Evolutionary conservation across 2,888 invertebrate genomes (phyloP), one percentile per base, ranked within the genome.

Genomic region (Apamea sordens): DNA sequence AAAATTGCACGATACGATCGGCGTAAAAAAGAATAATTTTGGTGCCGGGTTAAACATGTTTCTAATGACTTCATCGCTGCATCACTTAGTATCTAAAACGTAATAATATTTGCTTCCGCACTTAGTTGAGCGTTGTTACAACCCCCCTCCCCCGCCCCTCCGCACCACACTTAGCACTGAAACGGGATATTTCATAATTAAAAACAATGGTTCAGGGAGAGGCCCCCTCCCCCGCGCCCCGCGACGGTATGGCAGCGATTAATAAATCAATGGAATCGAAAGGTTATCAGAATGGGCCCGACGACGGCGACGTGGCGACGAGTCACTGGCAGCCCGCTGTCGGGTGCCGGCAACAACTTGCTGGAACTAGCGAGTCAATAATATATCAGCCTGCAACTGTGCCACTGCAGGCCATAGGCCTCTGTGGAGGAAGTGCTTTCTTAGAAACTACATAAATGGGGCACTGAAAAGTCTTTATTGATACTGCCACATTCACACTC

Each of bases 241-340:
- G 21, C 59, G 65, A 24, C 41, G 56, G 50, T n/a, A 41, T 47
- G 59, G 44, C 32, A 67, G 13, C 73, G 76, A 79, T 81, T 77
- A 86, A 85, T 88, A 88, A 88, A 88, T 86, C 89, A 87, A 82
- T 82, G 79, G 67, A 74, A 88, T 88, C 73, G 82, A 87, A 80
- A 86, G 83, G 83, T 78, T 83, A 77, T 79, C 77, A 76, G 72
- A 80, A 68, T 67, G 65, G 64, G 36, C 56, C 36, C 70, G 21
- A 56, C 70, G 36, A 2, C 6, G 65, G 13, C 63, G 65, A 32
- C 56, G 15, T 0, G 63, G 76, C 32, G 80, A 7, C 76, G 76
- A 69, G 21, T 61, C 82, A 13, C 56, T 13, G 65, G 7, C 44
- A 0, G 24, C 11, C 32, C 53, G 7, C 32, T 4, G 63, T 8